phyloP scores from a whole-genome alignment of 2,113 vertebrate species.

The Uropsilus gracilis region DNA sequence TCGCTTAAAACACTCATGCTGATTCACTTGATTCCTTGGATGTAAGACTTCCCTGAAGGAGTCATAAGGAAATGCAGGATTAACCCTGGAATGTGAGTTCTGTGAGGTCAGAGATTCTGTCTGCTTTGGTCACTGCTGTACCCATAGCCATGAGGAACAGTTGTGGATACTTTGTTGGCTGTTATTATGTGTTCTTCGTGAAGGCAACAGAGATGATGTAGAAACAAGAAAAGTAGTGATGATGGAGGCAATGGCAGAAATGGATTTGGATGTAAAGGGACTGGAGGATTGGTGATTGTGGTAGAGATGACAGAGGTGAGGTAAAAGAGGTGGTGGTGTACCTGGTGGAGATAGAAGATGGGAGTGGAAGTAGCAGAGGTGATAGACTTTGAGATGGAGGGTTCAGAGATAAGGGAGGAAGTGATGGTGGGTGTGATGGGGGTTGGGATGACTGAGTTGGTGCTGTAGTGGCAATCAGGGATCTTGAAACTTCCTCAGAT shows the following conservation, averaged over 20 bases:
- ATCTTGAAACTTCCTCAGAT: background rate
- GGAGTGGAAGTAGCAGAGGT: background rate
- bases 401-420: too few relatives aligned
- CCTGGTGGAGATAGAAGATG: too few relatives aligned
- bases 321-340: background rate
- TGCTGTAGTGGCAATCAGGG: rapidly evolving
- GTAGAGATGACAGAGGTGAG: background rate
- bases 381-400: background rate
- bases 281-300: too few relatives aligned
- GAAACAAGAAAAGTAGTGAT: background rate
- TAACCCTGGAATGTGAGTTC: background rate
- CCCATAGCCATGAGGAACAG: background rate
- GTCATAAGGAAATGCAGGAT: background rate
- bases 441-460: background rate
- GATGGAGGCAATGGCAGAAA: too few relatives aligned
- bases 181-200: too few relatives aligned
- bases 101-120: background rate
- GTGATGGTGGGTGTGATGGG: rapidly evolving
- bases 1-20: background rate
- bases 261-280: background rate
- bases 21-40: background rate
- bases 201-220: background rate
- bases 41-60: background rate
- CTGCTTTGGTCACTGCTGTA: background rate
- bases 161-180: background rate